Evolutionary conservation across 1,140 invertebrate species (phyloP), one percentile per base, ranked within the genome.

Genomic region (Acromyrmex charruanus): DNA sequence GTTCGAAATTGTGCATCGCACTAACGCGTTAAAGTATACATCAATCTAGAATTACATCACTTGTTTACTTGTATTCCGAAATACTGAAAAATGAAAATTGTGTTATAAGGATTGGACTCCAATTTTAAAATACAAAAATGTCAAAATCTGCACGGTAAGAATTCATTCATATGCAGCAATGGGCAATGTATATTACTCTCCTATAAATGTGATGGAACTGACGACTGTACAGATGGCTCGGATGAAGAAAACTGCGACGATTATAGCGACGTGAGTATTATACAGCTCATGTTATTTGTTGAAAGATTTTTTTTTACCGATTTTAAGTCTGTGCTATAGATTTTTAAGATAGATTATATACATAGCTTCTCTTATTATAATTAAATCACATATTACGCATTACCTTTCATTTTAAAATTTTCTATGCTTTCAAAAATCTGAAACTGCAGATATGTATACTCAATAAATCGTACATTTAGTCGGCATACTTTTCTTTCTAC

Each of bases 151-250:
- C 5, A 3, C 5, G 14, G 6, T 9, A 18, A 6, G 18, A n/a
- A 31, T 63, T 63, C 9, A 44, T 63, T 35, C 63, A n/a, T 3
- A n/a, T 71, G 35, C 68, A 65, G 81, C 21, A 95, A 96, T 77
- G 89, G 91, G 61, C 88, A 93, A 53, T 91, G 88, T 7, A 69
- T 92, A 65, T n/a, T n/a, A 55, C 1, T n/a, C 6, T 5, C 18
- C n/a, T 21, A 21, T 6, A 58, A 2, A 58, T 55, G 97, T 90
- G 97, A 98, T 89, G 96, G 96, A 61, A 96, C 25, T 4, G 97
- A 96, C 87, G 97, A 98, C 92, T 98, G 98, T 93, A 95, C 95
- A 31, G 98, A 98, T 94, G 96, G 96, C 75, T 97, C 97, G 3
- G 98, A 98, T 93, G 98, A 98, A 93, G 94, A 95, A 9, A 10